Evolutionary conservation across 2,113 vertebrate species (phyloP).

Genomic region (Chunga burmeisteri): DNA sequence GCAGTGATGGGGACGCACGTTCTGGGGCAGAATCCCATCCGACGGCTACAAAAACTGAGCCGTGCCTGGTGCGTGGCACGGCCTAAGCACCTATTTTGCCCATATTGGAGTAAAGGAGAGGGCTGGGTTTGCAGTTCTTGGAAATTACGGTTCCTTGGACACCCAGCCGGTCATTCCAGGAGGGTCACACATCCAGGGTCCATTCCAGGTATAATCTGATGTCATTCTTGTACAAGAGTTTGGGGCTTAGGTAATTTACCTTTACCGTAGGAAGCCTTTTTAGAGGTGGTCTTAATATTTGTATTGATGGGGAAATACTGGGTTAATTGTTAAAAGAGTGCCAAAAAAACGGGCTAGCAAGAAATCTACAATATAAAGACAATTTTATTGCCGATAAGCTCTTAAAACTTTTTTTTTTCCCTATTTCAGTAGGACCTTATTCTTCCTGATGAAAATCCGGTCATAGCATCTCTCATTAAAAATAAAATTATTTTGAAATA

Average conservation of each 20-base stretch:
- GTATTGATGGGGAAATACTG: neutral
- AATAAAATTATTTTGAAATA: slow-evolving; percentile 93
- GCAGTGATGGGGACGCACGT: rapidly evolving
- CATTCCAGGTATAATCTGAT: neutral
- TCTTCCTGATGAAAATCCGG: slow-evolving; percentile 81
- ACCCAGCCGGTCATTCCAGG: rapidly evolving
- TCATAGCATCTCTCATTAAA: slow-evolving; percentile 85
- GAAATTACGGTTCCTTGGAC: rapidly evolving
- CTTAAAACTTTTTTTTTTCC: slow-evolving; percentile 74
- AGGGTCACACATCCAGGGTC: neutral
- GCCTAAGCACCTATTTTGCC: neutral
- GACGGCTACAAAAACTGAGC: rapidly evolving
- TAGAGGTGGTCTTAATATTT: neutral
- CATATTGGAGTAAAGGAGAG: neutral
- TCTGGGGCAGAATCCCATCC: neutral
- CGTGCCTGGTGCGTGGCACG: rapidly evolving
- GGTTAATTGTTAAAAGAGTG: neutral
- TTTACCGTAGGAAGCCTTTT: neutral
- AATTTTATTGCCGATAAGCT: slow-evolving; percentile 93
- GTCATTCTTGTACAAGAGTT: neutral
- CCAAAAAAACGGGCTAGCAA: slow-evolving; percentile 61
- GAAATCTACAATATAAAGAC: slow-evolving; percentile 81
- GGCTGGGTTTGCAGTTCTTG: neutral
- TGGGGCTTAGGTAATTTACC: neutral
- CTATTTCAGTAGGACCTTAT: slow-evolving; percentile 81